A percentile compares a stretch with the other conserved stretches of the same genome.
Conservation (phyloP, 1,140 invertebrate genomes). For the Procambarus virginalis region DNA sequence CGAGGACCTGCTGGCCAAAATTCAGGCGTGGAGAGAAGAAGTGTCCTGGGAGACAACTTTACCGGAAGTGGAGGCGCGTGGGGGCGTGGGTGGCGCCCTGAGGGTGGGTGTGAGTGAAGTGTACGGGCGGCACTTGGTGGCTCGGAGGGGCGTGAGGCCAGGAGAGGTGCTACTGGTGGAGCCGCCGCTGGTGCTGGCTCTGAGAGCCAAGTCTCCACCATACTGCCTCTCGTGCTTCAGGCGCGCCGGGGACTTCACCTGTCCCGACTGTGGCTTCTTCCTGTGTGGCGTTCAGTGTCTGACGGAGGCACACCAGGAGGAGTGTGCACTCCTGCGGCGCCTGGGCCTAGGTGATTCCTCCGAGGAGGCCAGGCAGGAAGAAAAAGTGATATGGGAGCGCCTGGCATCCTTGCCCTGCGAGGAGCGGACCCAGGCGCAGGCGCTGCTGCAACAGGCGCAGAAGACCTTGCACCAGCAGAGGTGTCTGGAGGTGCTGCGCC, state of each 20-base stretch:
- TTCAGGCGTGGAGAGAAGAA: not conserved
- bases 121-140: constrained; percentile 45
- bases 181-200: constrained; percentile 37
- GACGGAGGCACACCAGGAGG: constrained; percentile 36
- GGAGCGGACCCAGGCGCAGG: constrained; percentile 34
- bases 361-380: constrained; percentile 6
- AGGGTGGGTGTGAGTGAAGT: constrained; percentile 4
- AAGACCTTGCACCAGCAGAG: constrained; percentile 20
- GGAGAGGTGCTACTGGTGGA: constrained; percentile 52
- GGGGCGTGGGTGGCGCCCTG: not conserved
- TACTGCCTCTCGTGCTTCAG: constrained; percentile 47
- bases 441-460: constrained; percentile 28
- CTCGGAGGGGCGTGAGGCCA: constrained; percentile 10
- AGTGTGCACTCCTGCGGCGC: constrained; percentile 23
- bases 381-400: constrained; percentile 13
- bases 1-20: constrained; percentile 5
- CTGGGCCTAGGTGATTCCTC: constrained; percentile 25
- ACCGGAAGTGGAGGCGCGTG: not conserved
- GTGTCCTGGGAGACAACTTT: not conserved
- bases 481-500: constrained; percentile 25
- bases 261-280: constrained; percentile 44
- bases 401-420: constrained; percentile 27
- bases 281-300: constrained; percentile 33
- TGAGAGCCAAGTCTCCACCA: constrained; percentile 46
- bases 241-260: constrained; percentile 35